Conservation (phyloP, 2,113 vertebrate species). For the Micromys minutus region DNA sequence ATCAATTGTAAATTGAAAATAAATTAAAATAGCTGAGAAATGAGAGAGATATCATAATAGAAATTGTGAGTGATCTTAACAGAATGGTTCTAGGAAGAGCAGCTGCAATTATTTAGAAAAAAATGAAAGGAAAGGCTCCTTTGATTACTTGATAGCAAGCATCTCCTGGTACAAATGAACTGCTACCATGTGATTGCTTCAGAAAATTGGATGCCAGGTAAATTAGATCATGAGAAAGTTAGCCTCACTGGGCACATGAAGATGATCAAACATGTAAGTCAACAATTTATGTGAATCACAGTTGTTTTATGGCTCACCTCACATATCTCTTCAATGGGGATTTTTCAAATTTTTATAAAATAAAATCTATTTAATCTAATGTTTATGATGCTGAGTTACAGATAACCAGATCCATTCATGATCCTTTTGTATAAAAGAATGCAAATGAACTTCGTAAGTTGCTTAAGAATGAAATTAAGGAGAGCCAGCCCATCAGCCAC, state of each 20-base stretch:
- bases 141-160: background rate
- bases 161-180: slow-evolving; percentile 43
- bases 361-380: background rate
- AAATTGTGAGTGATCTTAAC: slow-evolving; percentile 52
- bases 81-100: background rate
- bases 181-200: slow-evolving; percentile 12
- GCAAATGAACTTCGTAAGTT: background rate
- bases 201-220: slow-evolving; percentile 33
- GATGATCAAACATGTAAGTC: background rate
- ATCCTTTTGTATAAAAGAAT: background rate
- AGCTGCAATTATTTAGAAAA: slow-evolving; percentile 56
- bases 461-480: background rate
- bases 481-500: no score
- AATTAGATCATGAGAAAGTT: slow-evolving; percentile 21
- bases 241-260: background rate
- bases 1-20: background rate
- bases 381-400: background rate
- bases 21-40: slow-evolving; percentile 41
- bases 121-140: slow-evolving; percentile 35
- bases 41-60: background rate
- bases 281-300: background rate
- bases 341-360: background rate
- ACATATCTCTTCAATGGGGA: background rate
- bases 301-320: background rate
- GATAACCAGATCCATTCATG: background rate